Conservation (phyloP, 1,140 invertebrate genomes). For the Zaprionus ghesquierei region DNA sequence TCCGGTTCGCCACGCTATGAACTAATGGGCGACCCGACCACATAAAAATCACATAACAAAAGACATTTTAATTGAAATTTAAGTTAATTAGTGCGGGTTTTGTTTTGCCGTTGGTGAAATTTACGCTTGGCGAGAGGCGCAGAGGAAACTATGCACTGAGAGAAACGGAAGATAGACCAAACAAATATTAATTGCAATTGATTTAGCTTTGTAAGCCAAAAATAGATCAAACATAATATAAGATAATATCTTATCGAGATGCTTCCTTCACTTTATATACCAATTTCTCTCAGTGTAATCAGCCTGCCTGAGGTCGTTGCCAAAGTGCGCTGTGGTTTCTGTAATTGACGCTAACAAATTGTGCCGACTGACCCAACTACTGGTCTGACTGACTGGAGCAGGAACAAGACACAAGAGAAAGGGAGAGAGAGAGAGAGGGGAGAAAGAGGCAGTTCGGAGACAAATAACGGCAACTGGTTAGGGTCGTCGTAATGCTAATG, state of each 20-base stretch:
- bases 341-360: constrained; percentile 57
- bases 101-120: constrained; percentile 25
- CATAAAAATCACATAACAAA: constrained; percentile 76
- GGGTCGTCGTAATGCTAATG: constrained; percentile 54
- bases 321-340: constrained; percentile 25
- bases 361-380: neutral
- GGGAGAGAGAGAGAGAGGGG: neutral
- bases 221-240: no score
- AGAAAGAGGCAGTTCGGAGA: neutral
- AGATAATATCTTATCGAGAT: no score
- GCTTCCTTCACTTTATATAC: no score
- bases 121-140: constrained; percentile 37
- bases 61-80: constrained; percentile 80
- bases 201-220: no score
- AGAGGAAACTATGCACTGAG: neutral
- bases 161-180: neutral
- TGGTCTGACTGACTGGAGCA: neutral
- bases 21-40: constrained; percentile 56
- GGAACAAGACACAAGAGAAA: neutral
- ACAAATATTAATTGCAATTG: no score
- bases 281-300: neutral
- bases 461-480: constrained; percentile 26
- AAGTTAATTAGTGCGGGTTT: constrained; percentile 74
- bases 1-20: constrained; percentile 74
- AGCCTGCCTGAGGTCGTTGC: neutral